Base-by-base conservation (phyloP, 2,797 vertebrate genomes). In the Poeciliopsis turneri region DNA sequence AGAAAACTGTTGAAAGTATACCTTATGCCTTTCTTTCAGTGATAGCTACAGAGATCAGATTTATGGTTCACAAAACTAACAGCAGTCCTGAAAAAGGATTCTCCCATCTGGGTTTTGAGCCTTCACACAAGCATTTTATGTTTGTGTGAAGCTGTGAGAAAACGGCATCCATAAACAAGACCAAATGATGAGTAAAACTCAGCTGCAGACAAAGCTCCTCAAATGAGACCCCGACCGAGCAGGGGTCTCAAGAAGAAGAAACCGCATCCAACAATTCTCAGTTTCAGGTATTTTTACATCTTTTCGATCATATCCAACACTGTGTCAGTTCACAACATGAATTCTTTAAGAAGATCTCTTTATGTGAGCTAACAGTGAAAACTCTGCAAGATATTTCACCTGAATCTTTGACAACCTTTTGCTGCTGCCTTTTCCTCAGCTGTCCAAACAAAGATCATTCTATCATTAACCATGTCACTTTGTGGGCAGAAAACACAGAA, bases 101-200 rank as follows among this genome's bases (percentile, higher is more conserved):
- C 33, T 39, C 33, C 8, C 18, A 66, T 23, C 16, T 25, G 18
- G 25, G 23, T 36, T 68, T 25, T 36, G 43, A 43, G 6, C 39
- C 53, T 75, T 76, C 78, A 43, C 15, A 7, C 71, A 70, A 4
- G 53, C 20, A 80, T n/a, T n/a, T 28, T 25, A 45, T 70, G 43
- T 18, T 45, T 70, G 15, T 46, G 25, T n/a, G 20, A 46, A 70
- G 75, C 66, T 82, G 61, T 80, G 73, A 36, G 82, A 64, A 33
- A 77, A 78, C 72, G 86, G 87, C 84, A 79, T 89, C 83, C 86
- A 84, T 46, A 78, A 78, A 81, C 81, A 36, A 76, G 41, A 75
- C 86, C 82, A 86, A 84, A 82, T n/a, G 39, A 80, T 53, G 88
- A 86, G 81, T 66, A 80, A 75, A 80, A 79, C 85, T 59, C 1